Conservation (phyloP, 2,797 vertebrate species). For the Apogon hyalosoma region DNA sequence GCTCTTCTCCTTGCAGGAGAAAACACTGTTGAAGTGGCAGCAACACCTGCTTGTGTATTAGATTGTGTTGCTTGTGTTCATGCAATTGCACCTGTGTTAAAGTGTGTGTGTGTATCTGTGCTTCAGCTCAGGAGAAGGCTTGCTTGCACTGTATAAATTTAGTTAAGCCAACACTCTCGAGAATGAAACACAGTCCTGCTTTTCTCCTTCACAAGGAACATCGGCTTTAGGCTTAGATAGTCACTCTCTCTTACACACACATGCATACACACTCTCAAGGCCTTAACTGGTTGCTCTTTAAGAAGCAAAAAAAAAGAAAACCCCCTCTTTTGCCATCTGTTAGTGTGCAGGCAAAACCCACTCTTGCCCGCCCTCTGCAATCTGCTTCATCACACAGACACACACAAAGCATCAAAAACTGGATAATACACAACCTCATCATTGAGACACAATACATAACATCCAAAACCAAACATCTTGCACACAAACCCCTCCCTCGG, state of each 20-base stretch:
- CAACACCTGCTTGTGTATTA: constrained; percentile 42
- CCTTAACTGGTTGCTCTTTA: constrained; percentile 63
- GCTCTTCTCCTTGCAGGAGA: constrained; percentile 23
- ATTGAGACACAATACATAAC: constrained; percentile 44
- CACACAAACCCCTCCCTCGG: background rate
- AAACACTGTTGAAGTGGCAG: constrained; percentile 42
- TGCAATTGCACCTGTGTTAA: background rate
- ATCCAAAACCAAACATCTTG: constrained; percentile 27
- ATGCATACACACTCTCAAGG: constrained; percentile 10
- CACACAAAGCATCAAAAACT: constrained; percentile 16
- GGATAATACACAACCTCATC: constrained; percentile 11
- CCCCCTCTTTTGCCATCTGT: constrained; percentile 75
- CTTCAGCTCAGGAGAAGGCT: constrained; percentile 31
- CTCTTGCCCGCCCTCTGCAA: constrained; percentile 68
- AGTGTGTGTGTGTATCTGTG: constrained; percentile 1
- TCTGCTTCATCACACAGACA: constrained; percentile 62
- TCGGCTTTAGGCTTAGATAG: constrained; percentile 1
- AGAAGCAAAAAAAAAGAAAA: constrained; percentile 65
- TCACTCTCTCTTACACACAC: background rate
- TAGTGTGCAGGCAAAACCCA: constrained; percentile 62
- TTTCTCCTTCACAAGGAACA: constrained; percentile 22
- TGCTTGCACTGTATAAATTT: constrained; percentile 55
- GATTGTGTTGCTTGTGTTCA: background rate
- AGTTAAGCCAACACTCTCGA: constrained; percentile 46
- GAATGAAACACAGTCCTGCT: constrained; percentile 42